Base-by-base conservation (phyloP, 2,797 vertebrate genomes). In the Sardinella longiceps region DNA sequence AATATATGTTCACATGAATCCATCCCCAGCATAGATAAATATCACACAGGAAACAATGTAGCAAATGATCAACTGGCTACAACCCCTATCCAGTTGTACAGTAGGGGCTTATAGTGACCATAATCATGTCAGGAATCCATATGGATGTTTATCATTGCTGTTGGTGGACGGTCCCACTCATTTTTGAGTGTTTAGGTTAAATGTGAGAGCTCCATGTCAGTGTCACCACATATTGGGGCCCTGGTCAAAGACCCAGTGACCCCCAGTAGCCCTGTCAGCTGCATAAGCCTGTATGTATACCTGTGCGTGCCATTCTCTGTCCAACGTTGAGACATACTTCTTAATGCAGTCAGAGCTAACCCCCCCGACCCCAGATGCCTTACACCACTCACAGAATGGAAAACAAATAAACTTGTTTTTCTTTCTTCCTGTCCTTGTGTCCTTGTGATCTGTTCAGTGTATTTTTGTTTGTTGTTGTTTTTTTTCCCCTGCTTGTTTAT, bases 301-400 rank as follows among this genome's bases (percentile, higher is more conserved):
- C 70, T 77, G 70, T 77, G 28, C 11, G 70, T 77, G 37, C 37
- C 70, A 77, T 43, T 23, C 18, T 43, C 70, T 77, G 37, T 33
- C 30, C 12, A 20, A 74, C 30, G 12, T 30, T 39, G 6, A 43
- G 10, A 77, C 18, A 43, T 43, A 43, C 10, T 5, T 77, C 18
- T 53, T 20, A 53, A 23, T 53, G 51, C 33, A 77, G 70, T 43
- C 37, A 39, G 18, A 9, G 70, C 70, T 43, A 18, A 77, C 20
- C n/a, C n/a, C n/a, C n/a, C n/a, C n/a, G n/a, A n/a, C n/a, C 33
- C 70, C 37, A 43, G 70, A 77, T 77, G 70, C 70, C 70, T 77
- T 77, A 77, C 37, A 39, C 70, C 18, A 39, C 70, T 20, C 70
- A 23, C 37, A 77, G 70, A 77, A 77, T 39, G 70, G 33, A 39